phyloP scores from a whole-genome alignment of 2,888 invertebrate species.

The Hydriomena furcata region DNA sequence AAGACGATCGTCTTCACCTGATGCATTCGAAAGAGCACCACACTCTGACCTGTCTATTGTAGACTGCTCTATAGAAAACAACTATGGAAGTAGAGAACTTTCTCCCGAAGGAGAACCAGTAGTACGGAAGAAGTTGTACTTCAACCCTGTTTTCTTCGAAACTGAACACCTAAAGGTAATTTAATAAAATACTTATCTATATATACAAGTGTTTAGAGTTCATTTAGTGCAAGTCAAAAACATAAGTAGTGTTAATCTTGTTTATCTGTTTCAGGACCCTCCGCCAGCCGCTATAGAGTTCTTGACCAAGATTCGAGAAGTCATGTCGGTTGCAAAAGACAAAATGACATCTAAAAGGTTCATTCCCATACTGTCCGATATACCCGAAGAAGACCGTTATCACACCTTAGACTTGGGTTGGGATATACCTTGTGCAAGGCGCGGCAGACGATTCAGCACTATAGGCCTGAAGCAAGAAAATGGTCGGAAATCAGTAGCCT shows the following conservation, averaged over 20 bases:
- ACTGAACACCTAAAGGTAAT: constrained; percentile 90
- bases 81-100: constrained; percentile 49
- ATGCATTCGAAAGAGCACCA: constrained; percentile 72
- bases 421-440: constrained; percentile 76
- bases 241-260: constrained; percentile 9
- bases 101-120: constrained; percentile 62
- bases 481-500: constrained; percentile 81
- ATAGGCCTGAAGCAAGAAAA: constrained; percentile 86
- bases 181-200: constrained; percentile 1
- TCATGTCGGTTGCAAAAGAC: constrained; percentile 93
- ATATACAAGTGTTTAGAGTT: neutral
- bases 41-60: constrained; percentile 77
- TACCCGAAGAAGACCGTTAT: constrained; percentile 89
- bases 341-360: constrained; percentile 93
- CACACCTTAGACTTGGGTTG: constrained; percentile 76
- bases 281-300: constrained; percentile 96
- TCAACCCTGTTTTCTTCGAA: constrained; percentile 96
- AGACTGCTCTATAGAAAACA: constrained; percentile 65
- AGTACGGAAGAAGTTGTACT: constrained; percentile 90
- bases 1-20: constrained; percentile 70
- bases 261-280: constrained; percentile 86
- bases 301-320: constrained; percentile 93
- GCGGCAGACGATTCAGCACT: constrained; percentile 81
- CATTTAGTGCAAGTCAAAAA: neutral
- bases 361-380: constrained; percentile 89